These are phyloP conservation scores for Tachypleus tridentatus DNA, from an alignment of 1,140 invertebrate genomes.

Conservation along the genomic window DNA sequence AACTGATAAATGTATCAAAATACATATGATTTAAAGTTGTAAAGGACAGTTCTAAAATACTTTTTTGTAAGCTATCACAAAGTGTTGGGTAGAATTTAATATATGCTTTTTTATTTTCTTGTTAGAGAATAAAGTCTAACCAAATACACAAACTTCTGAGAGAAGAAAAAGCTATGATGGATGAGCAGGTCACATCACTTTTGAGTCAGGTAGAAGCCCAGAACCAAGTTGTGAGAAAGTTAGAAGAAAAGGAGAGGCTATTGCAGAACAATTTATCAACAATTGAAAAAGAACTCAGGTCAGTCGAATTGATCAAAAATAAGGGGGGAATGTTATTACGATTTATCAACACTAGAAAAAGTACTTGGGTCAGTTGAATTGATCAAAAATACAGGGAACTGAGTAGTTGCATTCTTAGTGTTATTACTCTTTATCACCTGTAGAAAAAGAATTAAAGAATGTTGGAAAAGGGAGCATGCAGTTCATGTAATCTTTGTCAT, in stretches of 20 bases:
- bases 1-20: too few species aligned
- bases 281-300: constrained; percentile 80
- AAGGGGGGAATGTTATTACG: not conserved
- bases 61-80: too few species aligned
- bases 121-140: constrained; percentile 81
- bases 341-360: not conserved
- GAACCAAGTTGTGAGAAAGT: constrained; percentile 81
- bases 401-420: not conserved
- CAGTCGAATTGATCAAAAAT: constrained; percentile 9
- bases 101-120: constrained; percentile 1
- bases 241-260: constrained; percentile 94
- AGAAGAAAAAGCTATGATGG: constrained; percentile 84
- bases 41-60: too few species aligned
- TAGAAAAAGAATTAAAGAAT: constrained; percentile 8
- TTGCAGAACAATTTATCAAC: constrained; percentile 83
- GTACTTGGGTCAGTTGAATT: not conserved
- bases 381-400: not conserved
- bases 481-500: too few species aligned
- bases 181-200: constrained; percentile 76
- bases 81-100: too few species aligned
- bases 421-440: not conserved
- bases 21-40: too few species aligned
- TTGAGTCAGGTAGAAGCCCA: constrained; percentile 88
- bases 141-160: constrained; percentile 85
- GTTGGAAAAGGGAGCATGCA: constrained; percentile 5